Evolutionary conservation across 2,797 vertebrate species (phyloP).

Genomic region (Crenichthys baileyi): DNA sequence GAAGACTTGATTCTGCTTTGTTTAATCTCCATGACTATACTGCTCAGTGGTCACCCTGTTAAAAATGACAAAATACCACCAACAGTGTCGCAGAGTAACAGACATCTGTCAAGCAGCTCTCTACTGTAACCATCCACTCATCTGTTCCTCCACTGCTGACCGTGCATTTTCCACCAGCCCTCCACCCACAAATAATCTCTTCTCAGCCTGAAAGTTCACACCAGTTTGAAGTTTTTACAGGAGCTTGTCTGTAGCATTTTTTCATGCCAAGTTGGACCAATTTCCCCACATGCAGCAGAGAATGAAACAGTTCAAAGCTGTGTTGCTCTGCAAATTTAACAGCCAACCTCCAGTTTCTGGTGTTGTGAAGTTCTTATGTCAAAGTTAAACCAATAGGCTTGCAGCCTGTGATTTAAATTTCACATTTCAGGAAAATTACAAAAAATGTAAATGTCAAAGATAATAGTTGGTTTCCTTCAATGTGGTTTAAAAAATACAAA

Average conservation of each 20-base stretch:
- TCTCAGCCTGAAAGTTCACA: background rate
- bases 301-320: background rate
- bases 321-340: background rate
- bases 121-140: background rate
- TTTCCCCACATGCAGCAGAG: background rate
- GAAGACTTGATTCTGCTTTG: no score
- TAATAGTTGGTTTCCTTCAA: background rate
- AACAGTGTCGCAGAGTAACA: background rate
- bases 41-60: background rate
- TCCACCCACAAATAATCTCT: background rate
- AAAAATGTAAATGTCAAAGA: background rate
- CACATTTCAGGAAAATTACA: background rate
- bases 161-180: background rate
- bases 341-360: background rate
- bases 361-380: background rate
- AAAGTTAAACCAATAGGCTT: background rate
- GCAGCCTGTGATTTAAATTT: background rate
- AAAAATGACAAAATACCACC: background rate
- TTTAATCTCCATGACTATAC: no score
- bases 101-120: background rate
- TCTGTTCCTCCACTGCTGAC: background rate
- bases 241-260: background rate
- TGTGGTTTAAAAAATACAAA: background rate
- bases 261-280: background rate
- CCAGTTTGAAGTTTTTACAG: constrained; percentile 1